Base-by-base conservation (phyloP, 2,888 invertebrate species). In the Carpatolechia fugitivella region DNA sequence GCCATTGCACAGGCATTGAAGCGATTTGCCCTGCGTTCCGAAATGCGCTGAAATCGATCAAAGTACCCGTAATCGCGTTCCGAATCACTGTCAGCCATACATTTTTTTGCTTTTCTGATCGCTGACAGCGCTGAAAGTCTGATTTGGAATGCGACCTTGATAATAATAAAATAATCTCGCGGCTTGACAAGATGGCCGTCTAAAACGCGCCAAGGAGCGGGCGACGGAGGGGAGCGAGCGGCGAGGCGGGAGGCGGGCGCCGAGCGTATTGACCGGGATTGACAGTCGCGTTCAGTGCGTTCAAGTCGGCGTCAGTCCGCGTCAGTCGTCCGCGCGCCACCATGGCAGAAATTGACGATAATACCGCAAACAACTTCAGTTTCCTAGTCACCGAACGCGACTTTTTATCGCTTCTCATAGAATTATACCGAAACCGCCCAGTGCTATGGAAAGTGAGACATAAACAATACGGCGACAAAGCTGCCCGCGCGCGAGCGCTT, bases 241-340 rank as follows among this genome's bases (percentile, higher is more conserved):
- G 50, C 16, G 50, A 5, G 13, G 50, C 24, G 38, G 24, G 50
- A 29, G 38, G 50, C 8, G 38, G 14, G n/a, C 14, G n/a, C 49
- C 49, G 50, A 38, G 50, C 20, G 31, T 35, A 49, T 50, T 50
- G 50, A 50, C 50, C 50, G 50, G 24, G 38, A 50, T 50, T 50
- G 50, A 8, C 50, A 50, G 38, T 50, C 50, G 50, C 8, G 29
- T 3, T 36, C 50, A 38, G 24, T 50, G 38, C 35, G 35, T n/a
- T 49, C 35, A 49, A 49, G 33, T 13, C 50, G 16, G 38, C 50
- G 5, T 24, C 50, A 49, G 33, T 13, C 50, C n/a, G 38, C 50
- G 5, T 24, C 50, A 50, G 50, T 50, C 38, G 14, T 10, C 10
- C 50, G 38, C 38, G n/a, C 24, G 50, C 50, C 50, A 6, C 50